Evolutionary conservation across 2,113 vertebrate genomes (phyloP), one percentile per base, ranked within the genome.

Genomic region (Eulemur macaco): DNA sequence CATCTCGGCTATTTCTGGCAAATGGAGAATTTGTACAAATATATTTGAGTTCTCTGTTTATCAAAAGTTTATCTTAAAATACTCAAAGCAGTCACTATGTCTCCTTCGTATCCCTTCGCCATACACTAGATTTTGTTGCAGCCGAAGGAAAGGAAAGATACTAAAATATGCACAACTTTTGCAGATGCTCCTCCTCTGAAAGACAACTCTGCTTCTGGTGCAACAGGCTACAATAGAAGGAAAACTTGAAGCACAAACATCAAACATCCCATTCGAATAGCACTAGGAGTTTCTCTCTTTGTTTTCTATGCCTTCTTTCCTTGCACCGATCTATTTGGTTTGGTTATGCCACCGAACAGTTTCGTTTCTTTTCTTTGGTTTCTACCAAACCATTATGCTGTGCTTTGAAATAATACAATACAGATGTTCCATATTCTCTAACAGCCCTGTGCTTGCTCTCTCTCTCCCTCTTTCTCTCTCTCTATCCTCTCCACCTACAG

Each of bases 291-390:
- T 77, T 63, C 68, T 66, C 34, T 69, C 58, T 84, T 13, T 45
- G 37, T 42, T 45, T 56, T 47, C 92, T 52, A 23, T 21, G 50
- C 56, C 76, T 96, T 23, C 64, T 20, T 91, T 27, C 42, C 21
- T 94, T 20, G 2, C 8, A 34, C 20, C 45, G 45, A 27, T 37
- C 50, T 69, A 39, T 21, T 87, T 54, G 27, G n/a, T 66, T 77
- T 54, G 27, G n/a, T 66, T 77, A 92, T 50, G 37, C 37, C 90
- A 82, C 52, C 84, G 80, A 82, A 68, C 42, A 56, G 42, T 93
- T 90, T 92, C 14, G 31, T 82, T 94, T 86, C 58, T 94, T 21
- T 73, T 56, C 50, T 86, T 90, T 86, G 89, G 23, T 83, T 94
- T 37, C 56, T 66, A 96, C 37, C 83, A 91, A 91, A 56, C 37